Evolutionary conservation across 1,140 invertebrate genomes (phyloP).

Genomic region (Diuraphis noxia): DNA sequence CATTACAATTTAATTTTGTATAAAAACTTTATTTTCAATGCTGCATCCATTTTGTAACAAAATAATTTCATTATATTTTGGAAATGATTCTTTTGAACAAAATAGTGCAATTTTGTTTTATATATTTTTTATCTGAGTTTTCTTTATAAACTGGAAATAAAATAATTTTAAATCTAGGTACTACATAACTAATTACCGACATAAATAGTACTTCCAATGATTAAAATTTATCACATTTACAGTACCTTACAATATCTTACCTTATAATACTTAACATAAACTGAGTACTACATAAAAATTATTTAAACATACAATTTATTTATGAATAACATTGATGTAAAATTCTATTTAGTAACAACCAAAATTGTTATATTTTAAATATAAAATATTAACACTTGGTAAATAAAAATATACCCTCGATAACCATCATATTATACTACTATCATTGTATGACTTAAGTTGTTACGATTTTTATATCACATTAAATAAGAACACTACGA

Average conservation of each 20-base stretch:
- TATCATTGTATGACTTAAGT: background rate
- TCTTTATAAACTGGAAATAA: background rate
- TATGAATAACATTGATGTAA: background rate
- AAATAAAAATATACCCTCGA: no score
- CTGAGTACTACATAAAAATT: background rate
- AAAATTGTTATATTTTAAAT: no score
- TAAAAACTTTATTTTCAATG: constrained; percentile 3
- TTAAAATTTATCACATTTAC: background rate
- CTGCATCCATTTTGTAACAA: background rate
- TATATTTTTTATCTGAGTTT: background rate
- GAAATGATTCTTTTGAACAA: background rate
- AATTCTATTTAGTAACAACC: background rate
- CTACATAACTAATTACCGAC: background rate
- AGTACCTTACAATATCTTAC: no score
- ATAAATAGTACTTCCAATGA: background rate
- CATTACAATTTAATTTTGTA: background rate
- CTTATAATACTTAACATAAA: background rate
- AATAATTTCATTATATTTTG: background rate
- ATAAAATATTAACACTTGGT: no score
- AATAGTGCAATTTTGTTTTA: background rate
- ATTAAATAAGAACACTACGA: background rate
- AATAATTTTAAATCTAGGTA: background rate
- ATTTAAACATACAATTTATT: background rate
- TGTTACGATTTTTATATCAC: background rate
- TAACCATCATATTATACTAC: background rate